A percentile compares a stretch with the other conserved stretches of the same genome.
phyloP scores from a whole-genome alignment of 2,888 invertebrate genomes.

The Xylophagus ater region DNA sequence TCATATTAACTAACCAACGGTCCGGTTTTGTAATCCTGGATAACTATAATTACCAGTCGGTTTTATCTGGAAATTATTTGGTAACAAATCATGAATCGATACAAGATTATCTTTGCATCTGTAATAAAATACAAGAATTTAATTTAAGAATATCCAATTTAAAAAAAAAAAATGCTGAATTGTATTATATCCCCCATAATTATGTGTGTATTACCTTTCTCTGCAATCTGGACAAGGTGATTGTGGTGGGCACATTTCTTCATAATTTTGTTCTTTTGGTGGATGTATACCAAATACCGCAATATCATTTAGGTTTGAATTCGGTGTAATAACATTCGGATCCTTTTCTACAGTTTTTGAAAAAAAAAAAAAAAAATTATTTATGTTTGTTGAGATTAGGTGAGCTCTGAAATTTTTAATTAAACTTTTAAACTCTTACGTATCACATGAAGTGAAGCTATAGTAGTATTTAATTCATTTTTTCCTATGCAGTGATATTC shows the following conservation, averaged over 20 bases:
- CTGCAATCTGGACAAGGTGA: conserved; percentile 51
- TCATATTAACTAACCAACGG: conserved; percentile 7
- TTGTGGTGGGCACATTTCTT: conserved; percentile 49
- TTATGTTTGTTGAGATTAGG: too few species aligned
- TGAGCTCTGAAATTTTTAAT: too few species aligned
- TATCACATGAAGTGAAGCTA: conserved; percentile 57
- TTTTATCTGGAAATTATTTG: conserved; percentile 42
- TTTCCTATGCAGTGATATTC: conserved; percentile 76
- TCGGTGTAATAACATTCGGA: conserved; percentile 43
- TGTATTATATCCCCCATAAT: conserved; percentile 13
- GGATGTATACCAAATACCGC: conserved; percentile 49
- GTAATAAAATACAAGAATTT: conserved; percentile 8
- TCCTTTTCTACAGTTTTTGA: conserved; percentile 38
- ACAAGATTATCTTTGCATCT: conserved; percentile 49
- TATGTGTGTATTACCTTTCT: too few species aligned
- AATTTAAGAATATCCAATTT: neutral
- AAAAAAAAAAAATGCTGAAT: neutral
- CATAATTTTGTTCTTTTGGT: conserved; percentile 47
- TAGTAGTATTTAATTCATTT: conserved; percentile 70
- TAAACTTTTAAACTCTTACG: conserved; percentile 39
- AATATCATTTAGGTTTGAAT: conserved; percentile 34
- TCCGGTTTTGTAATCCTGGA: conserved; percentile 41
- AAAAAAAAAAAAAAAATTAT: conserved; percentile 7
- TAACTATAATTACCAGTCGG: conserved; percentile 49
- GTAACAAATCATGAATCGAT: conserved; percentile 47